These are phyloP conservation scores for Endotricha flammealis DNA, from an alignment of 2,888 invertebrate genomes.

Conservation along the genomic window DNA sequence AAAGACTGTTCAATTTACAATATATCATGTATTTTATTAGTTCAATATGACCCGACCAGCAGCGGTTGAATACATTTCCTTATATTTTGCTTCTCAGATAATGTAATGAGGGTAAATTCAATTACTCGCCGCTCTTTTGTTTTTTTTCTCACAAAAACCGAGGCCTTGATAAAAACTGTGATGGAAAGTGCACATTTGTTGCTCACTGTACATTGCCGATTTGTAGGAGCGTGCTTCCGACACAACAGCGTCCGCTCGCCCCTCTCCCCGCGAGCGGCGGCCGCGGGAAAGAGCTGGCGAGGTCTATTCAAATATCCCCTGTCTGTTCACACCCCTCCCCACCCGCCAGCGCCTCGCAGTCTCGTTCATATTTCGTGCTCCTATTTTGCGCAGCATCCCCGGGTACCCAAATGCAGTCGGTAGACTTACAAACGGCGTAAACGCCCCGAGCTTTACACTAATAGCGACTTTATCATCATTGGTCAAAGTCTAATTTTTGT, in stretches of 20 bases:
- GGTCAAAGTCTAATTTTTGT: constrained; percentile 26
- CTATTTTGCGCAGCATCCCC: constrained; percentile 80
- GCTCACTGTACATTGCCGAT: constrained; percentile 65
- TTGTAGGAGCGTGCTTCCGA: constrained; percentile 68
- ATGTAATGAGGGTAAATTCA: constrained; percentile 70
- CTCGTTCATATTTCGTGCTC: constrained; percentile 78
- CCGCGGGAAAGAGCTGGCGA: constrained; percentile 60
- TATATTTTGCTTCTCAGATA: constrained; percentile 54
- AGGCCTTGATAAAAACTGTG: constrained; percentile 55
- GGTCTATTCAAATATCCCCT: constrained; percentile 75
- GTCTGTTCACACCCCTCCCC: constrained; percentile 71
- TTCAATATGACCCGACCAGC: constrained; percentile 4
- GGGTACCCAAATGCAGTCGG: constrained; percentile 71
- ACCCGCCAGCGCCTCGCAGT: constrained; percentile 76
- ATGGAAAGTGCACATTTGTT: constrained; percentile 69
- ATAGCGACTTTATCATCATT: constrained; percentile 26
- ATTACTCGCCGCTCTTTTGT: constrained; percentile 64
- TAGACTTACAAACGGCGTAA: constrained; percentile 65
- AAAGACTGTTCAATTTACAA: neutral
- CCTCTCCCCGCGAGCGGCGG: constrained; percentile 33
- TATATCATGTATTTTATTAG: neutral
- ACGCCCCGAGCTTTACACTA: constrained; percentile 17
- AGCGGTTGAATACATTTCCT: constrained; percentile 30
- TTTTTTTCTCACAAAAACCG: constrained; percentile 40
- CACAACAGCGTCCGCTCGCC: constrained; percentile 62